Conservation (phyloP, 1,140 invertebrate genomes). For the Ostrea denselamellosa region DNA sequence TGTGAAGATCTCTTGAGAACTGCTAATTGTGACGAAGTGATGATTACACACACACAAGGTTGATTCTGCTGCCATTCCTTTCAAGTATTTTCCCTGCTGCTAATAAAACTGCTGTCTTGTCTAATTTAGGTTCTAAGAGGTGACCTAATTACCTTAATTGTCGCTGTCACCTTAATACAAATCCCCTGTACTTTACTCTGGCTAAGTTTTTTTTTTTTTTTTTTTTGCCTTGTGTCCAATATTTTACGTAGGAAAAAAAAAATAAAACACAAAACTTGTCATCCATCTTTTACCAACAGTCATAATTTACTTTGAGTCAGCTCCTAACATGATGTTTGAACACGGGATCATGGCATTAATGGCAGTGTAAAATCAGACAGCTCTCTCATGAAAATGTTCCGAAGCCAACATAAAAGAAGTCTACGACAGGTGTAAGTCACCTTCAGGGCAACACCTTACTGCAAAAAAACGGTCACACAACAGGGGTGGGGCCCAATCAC, state of each 20-base stretch:
- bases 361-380: neutral
- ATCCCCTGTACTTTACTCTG: neutral
- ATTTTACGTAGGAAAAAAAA: slow-evolving; percentile 3
- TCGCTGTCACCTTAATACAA: neutral
- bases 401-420: neutral
- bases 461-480: neutral
- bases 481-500: neutral
- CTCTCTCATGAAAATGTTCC: slow-evolving; percentile 18
- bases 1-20: neutral
- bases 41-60: neutral
- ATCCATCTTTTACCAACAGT: neutral
- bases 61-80: neutral
- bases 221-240: neutral
- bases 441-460: neutral
- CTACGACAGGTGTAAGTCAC: neutral
- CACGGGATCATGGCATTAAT: slow-evolving; percentile 5
- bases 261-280: neutral
- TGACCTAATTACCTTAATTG: slow-evolving; percentile 15
- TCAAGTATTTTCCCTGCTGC: neutral
- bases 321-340: slow-evolving; percentile 23
- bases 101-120: neutral
- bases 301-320: slow-evolving; percentile 12
- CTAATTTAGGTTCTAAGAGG: neutral
- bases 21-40: neutral
- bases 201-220: neutral